Conservation (phyloP, 2,797 vertebrate genomes). For the Spinus pinus region DNA sequence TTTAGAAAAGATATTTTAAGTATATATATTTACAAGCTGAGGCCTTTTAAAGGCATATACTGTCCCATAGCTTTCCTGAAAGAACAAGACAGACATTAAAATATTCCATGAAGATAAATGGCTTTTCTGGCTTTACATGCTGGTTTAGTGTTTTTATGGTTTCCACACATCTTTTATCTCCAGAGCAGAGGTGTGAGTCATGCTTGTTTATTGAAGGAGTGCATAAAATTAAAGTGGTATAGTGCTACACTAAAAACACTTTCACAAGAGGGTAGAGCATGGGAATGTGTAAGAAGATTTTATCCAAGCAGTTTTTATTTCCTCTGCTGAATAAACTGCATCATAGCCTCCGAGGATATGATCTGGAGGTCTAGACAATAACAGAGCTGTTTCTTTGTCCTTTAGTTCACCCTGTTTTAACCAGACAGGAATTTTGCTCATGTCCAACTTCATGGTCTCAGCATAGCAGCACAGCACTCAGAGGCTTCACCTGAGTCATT, state of each 20-base stretch:
- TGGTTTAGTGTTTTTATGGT: slow-evolving; percentile 15
- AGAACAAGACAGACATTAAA: neutral
- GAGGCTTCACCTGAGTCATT: neutral
- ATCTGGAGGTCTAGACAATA: neutral
- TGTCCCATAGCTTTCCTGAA: neutral
- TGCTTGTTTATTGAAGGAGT: slow-evolving; percentile 6
- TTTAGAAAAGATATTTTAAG: neutral
- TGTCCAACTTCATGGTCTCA: neutral
- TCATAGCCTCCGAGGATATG: neutral
- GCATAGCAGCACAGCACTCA: neutral
- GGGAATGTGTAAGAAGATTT: neutral
- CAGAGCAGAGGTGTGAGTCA: neutral
- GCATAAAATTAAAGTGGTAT: neutral
- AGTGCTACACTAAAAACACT: neutral
- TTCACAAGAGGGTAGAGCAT: neutral
- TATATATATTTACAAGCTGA: neutral
- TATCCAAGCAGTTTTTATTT: slow-evolving; percentile 9
- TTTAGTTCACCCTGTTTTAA: neutral
- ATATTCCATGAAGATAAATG: neutral
- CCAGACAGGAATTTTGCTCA: neutral
- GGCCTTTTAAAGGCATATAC: neutral
- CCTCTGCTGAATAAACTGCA: neutral
- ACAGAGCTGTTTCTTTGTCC: neutral
- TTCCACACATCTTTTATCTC: slow-evolving; percentile 40
- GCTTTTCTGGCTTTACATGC: neutral